phyloP scores from a whole-genome alignment of 1,140 invertebrate species.

The Neodiprion pinetum region DNA sequence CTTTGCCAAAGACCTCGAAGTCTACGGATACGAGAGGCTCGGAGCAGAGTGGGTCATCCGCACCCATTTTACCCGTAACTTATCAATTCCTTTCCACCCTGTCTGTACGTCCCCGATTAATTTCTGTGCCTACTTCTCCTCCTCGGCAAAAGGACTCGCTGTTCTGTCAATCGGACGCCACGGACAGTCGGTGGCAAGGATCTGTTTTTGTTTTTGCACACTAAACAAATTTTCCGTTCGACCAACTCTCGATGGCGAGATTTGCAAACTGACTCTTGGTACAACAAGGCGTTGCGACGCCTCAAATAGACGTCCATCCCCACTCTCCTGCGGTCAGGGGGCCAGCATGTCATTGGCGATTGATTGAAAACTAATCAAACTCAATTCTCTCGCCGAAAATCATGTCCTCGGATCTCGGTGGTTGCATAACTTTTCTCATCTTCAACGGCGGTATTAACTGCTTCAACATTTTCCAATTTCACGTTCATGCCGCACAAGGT shows the following conservation, averaged over 20 bases:
- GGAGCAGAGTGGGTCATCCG: slow-evolving; percentile 62
- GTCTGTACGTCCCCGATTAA: no score
- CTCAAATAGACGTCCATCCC: slow-evolving; percentile 58
- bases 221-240: background rate
- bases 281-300: slow-evolving; percentile 42
- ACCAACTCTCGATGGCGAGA: slow-evolving; percentile 23
- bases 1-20: slow-evolving; percentile 88
- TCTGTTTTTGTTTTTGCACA: background rate
- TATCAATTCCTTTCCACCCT: background rate
- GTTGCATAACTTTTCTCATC: no score
- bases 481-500: no score
- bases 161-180: no score
- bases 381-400: background rate
- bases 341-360: slow-evolving; percentile 47
- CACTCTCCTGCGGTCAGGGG: slow-evolving; percentile 44
- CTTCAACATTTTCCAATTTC: no score
- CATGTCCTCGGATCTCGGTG: no score
- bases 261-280: slow-evolving; percentile 32
- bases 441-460: no score
- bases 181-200: background rate
- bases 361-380: slow-evolving; percentile 42
- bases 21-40: slow-evolving; percentile 78
- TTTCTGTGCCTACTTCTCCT: no score
- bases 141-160: no score
- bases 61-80: slow-evolving; percentile 58